A percentile compares a stretch with the other conserved stretches of the same genome.
Conservation (phyloP, 2,113 vertebrate species). For the Platichthys stellatus region DNA sequence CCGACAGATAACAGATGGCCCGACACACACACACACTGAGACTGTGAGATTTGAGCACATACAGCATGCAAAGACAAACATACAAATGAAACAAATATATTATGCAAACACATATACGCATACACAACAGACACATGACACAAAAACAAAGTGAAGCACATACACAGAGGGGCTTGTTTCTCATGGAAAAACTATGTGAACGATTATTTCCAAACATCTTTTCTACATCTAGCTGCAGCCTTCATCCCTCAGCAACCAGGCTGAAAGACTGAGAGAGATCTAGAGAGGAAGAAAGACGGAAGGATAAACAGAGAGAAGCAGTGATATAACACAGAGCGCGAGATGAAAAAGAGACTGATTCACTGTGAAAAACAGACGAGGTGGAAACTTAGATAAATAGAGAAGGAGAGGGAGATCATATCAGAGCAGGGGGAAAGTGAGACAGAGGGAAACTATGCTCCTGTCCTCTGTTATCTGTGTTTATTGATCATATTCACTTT, state of each 20-base stretch:
- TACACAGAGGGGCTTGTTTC: conserved; percentile 56
- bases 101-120: conserved; percentile 22
- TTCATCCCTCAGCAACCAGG: conserved; percentile 43
- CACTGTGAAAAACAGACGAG: conserved; percentile 17
- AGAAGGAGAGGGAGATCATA: conserved; percentile 40
- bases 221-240: conserved; percentile 43
- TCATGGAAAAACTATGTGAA: conserved; percentile 51
- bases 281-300: conserved; percentile 27
- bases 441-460: conserved; percentile 41
- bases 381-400: conserved; percentile 15
- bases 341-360: conserved; percentile 16
- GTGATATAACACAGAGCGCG: conserved; percentile 37
- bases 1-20: conserved; percentile 74
- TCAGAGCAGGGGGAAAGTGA: conserved; percentile 53
- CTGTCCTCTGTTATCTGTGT: conserved; percentile 36
- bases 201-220: conserved; percentile 48
- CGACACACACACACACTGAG: conserved; percentile 40
- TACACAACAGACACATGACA: neutral
- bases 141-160: conserved; percentile 10
- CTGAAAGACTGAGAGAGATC: conserved; percentile 11
- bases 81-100: conserved; percentile 45
- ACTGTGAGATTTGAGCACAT: conserved; percentile 53
- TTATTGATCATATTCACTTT: conserved; percentile 53
- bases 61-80: conserved; percentile 61
- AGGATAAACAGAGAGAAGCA: conserved; percentile 41